Conservation (phyloP, 2,113 vertebrate genomes). For the Siphamia tubifer region DNA sequence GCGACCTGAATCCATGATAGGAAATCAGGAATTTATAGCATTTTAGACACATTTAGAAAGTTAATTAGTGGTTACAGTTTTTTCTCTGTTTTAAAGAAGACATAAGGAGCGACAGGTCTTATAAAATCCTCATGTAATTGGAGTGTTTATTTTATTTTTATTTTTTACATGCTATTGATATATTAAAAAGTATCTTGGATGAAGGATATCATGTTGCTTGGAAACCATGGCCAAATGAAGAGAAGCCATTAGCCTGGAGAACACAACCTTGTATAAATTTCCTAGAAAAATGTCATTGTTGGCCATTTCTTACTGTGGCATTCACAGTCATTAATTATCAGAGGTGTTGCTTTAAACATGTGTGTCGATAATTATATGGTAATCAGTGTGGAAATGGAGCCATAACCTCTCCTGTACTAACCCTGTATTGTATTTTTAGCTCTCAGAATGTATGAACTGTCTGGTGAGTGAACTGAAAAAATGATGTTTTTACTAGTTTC, state of each 20-base stretch:
- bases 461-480: conserved; percentile 63
- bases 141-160: conserved; percentile 68
- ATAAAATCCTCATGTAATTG: conserved; percentile 52
- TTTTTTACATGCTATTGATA: conserved; percentile 67
- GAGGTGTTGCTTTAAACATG: conserved; percentile 6
- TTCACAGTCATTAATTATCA: background rate
- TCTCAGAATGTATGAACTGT: conserved; percentile 51
- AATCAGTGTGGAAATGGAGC: background rate
- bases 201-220: conserved; percentile 59
- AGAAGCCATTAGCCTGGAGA: conserved; percentile 35
- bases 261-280: conserved; percentile 2
- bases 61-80: conserved; percentile 60
- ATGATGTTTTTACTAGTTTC: no score
- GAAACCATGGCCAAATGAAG: conserved; percentile 47
- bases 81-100: conserved; percentile 53
- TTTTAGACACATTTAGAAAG: conserved; percentile 29
- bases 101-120: conserved; percentile 27
- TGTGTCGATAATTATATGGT: conserved; percentile 16
- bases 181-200: conserved; percentile 56
- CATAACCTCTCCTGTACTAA: conserved; percentile 1
- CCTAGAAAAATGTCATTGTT: background rate
- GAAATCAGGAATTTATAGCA: no score
- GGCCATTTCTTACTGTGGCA: background rate
- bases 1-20: no score
- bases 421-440: conserved; percentile 36